phyloP scores from a whole-genome alignment of 2,797 vertebrate species.

The Arrhamphus sclerolepis region DNA sequence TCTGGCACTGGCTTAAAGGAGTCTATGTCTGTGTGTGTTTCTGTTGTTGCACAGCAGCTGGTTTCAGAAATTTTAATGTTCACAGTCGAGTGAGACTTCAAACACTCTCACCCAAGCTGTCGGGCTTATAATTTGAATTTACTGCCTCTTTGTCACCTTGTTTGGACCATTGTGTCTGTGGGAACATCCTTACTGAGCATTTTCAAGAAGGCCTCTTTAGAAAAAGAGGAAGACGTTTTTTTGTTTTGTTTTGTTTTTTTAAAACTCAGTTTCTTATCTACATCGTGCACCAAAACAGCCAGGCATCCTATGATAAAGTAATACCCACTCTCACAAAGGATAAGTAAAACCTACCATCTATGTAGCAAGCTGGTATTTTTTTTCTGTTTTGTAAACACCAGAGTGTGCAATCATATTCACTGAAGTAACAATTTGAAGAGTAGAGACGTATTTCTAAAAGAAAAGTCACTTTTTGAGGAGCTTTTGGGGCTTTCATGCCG shows the following conservation, averaged over 20 bases:
- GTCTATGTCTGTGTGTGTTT: slow-evolving; percentile 36
- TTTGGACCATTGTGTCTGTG: slow-evolving; percentile 55
- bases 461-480: background rate
- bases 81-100: slow-evolving; percentile 68
- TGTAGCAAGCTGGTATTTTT: slow-evolving; percentile 27
- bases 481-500: slow-evolving; percentile 7
- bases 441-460: slow-evolving; percentile 28
- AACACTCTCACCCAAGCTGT: slow-evolving; percentile 47
- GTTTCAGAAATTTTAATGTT: slow-evolving; percentile 64
- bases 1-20: slow-evolving; percentile 32
- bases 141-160: slow-evolving; percentile 57
- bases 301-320: slow-evolving; percentile 8
- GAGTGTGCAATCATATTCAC: slow-evolving; percentile 28
- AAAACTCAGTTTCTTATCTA: slow-evolving; percentile 17
- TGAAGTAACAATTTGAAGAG: slow-evolving; percentile 39
- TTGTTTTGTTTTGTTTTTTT: too few relatives aligned
- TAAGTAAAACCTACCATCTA: slow-evolving; percentile 40
- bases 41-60: slow-evolving; percentile 70
- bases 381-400: slow-evolving; percentile 53
- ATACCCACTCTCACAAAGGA: slow-evolving; percentile 16
- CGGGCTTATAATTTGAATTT: slow-evolving; percentile 74
- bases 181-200: slow-evolving; percentile 51
- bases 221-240: slow-evolving; percentile 53
- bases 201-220: slow-evolving; percentile 49
- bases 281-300: slow-evolving; percentile 13